These are phyloP conservation scores for Cosmorhoe ocellata DNA, from an alignment of 2,888 invertebrate genomes.

Conservation along the genomic window DNA sequence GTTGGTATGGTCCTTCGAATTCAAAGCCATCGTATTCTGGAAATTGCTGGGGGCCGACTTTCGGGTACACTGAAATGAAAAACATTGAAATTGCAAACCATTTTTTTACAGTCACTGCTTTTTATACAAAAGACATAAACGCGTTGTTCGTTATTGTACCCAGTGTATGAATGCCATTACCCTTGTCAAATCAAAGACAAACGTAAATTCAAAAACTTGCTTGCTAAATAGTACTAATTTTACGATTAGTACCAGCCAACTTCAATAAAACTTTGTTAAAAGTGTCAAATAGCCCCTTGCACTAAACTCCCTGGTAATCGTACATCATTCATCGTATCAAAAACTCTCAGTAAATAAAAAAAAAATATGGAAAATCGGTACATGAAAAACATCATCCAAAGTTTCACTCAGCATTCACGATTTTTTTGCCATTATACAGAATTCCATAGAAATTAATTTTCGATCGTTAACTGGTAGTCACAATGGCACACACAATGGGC, in stretches of 20 bases:
- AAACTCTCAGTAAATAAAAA: too few species aligned
- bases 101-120: background rate
- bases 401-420: background rate
- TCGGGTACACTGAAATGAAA: constrained; percentile 63
- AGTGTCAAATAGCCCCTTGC: too few species aligned
- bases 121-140: constrained; percentile 11
- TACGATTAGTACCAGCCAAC: too few species aligned
- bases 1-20: constrained; percentile 49
- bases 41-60: constrained; percentile 50
- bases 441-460: constrained; percentile 12
- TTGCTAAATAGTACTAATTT: background rate
- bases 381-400: too few species aligned
- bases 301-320: too few species aligned
- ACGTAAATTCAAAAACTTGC: too few species aligned
- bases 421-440: constrained; percentile 5
- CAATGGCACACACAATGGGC: constrained; percentile 39
- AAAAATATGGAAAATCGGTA: too few species aligned
- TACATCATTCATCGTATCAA: too few species aligned
- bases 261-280: too few species aligned
- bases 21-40: constrained; percentile 66
- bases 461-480: constrained; percentile 5
- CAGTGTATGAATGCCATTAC: too few species aligned
- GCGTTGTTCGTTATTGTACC: background rate
- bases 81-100: background rate
- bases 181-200: too few species aligned